phyloP scores from a whole-genome alignment of 2,113 vertebrate genomes.

The Philantomba maxwellii region DNA sequence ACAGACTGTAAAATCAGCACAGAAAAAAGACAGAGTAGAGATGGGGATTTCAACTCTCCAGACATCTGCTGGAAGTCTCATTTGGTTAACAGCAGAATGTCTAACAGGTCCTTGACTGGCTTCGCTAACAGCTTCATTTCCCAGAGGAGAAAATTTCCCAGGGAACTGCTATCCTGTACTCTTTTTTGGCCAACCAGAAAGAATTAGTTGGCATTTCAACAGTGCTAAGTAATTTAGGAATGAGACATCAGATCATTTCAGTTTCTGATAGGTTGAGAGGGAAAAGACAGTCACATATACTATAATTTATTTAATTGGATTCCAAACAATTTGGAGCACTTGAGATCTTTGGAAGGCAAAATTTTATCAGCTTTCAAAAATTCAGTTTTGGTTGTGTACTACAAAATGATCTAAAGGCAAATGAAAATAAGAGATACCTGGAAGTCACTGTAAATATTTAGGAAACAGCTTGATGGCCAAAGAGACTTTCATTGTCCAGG shows the following conservation, averaged over 20 bases:
- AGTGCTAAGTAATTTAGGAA: conserved; percentile 25
- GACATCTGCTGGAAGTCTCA: conserved; percentile 66
- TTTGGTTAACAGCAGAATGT: conserved; percentile 47
- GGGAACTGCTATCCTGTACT: conserved; percentile 5
- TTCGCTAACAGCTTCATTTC: conserved; percentile 58
- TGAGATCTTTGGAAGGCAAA: conserved; percentile 24
- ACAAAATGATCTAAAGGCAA: not conserved
- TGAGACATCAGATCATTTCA: conserved; percentile 29
- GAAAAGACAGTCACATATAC: not conserved
- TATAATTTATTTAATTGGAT: conserved; percentile 20
- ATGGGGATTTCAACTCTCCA: conserved; percentile 61
- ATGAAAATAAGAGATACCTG: not conserved
- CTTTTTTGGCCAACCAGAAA: conserved; percentile 49
- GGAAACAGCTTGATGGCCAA: not conserved
- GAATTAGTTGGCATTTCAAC: conserved; percentile 36
- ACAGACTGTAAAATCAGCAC: conserved; percentile 17
- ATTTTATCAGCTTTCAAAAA: not conserved
- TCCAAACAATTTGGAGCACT: conserved; percentile 36
- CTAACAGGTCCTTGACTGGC: conserved; percentile 52
- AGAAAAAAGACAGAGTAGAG: conserved; percentile 52
- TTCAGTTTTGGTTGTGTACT: not conserved
- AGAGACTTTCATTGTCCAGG: not conserved
- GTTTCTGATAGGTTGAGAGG: conserved; percentile 16
- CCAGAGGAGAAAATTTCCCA: conserved; percentile 43
- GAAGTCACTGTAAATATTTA: not conserved